Conservation (phyloP, 2,113 vertebrate genomes). For the Podarcis raffonei region DNA sequence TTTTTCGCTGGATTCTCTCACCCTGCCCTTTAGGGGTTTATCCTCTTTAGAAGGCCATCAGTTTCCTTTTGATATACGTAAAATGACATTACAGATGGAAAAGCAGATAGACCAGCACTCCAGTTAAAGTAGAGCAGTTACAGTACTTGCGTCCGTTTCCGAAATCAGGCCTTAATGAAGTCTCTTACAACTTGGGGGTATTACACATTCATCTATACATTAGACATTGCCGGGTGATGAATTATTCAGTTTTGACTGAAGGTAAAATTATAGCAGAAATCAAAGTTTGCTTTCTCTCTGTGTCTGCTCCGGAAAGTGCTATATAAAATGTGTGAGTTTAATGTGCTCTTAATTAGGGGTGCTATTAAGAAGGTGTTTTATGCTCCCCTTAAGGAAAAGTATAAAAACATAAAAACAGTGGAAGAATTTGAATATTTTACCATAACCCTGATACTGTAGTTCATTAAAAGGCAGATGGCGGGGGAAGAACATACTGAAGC, state of each 20-base stretch:
- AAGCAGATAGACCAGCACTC: neutral
- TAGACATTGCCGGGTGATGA: neutral
- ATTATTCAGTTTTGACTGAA: conserved; percentile 24
- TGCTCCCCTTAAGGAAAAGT: neutral
- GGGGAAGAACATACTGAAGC: neutral
- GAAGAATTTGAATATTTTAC: neutral
- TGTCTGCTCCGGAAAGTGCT: neutral
- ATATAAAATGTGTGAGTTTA: conserved; percentile 18
- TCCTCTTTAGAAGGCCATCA: neutral
- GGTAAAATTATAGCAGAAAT: conserved; percentile 24
- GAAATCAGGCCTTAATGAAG: neutral
- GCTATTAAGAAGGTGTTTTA: conserved; percentile 11
- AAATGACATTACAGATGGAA: neutral
- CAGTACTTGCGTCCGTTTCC: neutral
- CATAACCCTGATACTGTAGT: neutral
- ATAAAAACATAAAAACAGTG: neutral
- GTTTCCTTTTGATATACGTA: neutral
- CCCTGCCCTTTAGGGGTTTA: neutral
- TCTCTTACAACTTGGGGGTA: neutral
- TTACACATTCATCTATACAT: neutral
- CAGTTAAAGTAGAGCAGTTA: neutral
- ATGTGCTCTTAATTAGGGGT: conserved; percentile 25
- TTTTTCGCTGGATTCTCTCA: neutral
- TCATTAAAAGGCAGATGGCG: neutral
- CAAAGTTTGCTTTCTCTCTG: conserved; percentile 12